Base-by-base conservation (phyloP, 2,113 vertebrate species). In the Crypturellus undulatus region DNA sequence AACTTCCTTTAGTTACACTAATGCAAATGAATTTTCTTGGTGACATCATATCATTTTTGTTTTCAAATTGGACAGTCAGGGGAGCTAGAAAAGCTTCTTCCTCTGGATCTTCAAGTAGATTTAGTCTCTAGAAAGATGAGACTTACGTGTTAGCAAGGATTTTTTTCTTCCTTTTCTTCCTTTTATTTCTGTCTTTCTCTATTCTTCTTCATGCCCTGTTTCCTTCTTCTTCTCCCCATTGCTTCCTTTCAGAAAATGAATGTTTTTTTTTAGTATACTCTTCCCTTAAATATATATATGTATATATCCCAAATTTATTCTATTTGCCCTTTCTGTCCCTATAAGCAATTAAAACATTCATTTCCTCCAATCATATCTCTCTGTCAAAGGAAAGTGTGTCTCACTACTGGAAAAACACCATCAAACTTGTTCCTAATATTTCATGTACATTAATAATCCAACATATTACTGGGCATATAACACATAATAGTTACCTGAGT, bases 301-400 rank as follows among this genome's bases (percentile, higher is more conserved):
- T 22, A 11, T 49, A 49, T 49, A 38, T 38, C 54, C 40, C 64
- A 80, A 28, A 58, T 24, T 10, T 6, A 25, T n/a, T 16, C 21
- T 12, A 72, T 84, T 34, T 18, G 77, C 94, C 64, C 38, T 36
- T 96, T 95, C 93, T 89, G 82, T 78, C 82, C 54, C 38, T 95
- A 89, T 89, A 94, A 97, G 87, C 56, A 95, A 83, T 88, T 95
- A 92, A 94, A 16, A 21, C 63, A 84, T 59, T 73, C 62, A 92
- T 47, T 79, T 36, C 47, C 17, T 32, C 19, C 34, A 86, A 42
- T 40, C 1, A 0, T 75, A 70, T 13, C 10, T 92, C 21, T 49
- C 26, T 75, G 18, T 80, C 51, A 52, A 42, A 80, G 24, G 45
- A 84, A 84, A 56, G 49, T n/a, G 10, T 54, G 34, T 79, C 36